Percentiles rank a stretch among this genome's conserved stretches.
Conservation (phyloP, 2,888 invertebrate species). For the Brenthis ino region DNA sequence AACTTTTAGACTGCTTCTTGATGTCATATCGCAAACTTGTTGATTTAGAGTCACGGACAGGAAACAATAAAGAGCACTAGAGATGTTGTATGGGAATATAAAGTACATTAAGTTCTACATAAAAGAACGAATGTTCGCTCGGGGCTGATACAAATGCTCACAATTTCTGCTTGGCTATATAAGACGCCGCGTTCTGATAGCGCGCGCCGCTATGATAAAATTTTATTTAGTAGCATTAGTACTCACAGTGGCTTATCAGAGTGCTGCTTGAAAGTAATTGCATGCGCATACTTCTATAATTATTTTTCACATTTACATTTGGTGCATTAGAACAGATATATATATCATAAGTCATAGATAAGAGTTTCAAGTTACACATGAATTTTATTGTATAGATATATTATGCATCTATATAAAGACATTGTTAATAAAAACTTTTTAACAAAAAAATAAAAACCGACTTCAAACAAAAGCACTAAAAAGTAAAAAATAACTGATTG, state of each 20-base stretch:
- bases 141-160: conserved; percentile 45
- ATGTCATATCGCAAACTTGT: conserved; percentile 42
- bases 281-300: conserved; percentile 50
- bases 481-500: too few species aligned
- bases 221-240: conserved; percentile 70
- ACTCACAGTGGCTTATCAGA: conserved; percentile 65
- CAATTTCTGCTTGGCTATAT: conserved; percentile 51
- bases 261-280: conserved; percentile 45
- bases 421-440: too few species aligned
- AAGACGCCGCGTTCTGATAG: conserved; percentile 54
- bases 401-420: too few species aligned
- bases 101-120: conserved; percentile 37
- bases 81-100: conserved; percentile 26
- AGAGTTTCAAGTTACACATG: background rate
- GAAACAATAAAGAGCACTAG: conserved; percentile 36
- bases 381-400: background rate
- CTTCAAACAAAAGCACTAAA: too few species aligned
- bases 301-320: conserved; percentile 15
- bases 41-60: conserved; percentile 40
- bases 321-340: background rate
- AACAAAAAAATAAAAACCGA: too few species aligned
- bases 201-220: conserved; percentile 60
- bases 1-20: conserved; percentile 49
- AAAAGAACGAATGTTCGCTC: conserved; percentile 38
- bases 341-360: background rate